phyloP scores from a whole-genome alignment of 2,888 invertebrate genomes.

The Charanyca ferruginea region DNA sequence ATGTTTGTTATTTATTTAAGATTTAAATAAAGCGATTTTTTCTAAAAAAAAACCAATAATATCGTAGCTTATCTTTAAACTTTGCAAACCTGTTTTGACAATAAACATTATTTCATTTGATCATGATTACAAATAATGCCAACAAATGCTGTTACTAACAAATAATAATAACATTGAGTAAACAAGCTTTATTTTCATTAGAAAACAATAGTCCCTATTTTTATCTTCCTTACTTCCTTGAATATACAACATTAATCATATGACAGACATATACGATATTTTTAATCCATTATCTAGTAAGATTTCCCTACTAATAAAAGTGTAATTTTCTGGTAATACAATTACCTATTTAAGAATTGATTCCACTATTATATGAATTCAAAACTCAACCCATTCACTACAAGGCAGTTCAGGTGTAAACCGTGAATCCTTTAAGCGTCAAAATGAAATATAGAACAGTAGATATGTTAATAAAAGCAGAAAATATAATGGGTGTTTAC shows the following conservation, averaged over 20 bases:
- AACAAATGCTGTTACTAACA: no score
- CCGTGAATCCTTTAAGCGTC: neutral
- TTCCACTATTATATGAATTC: neutral
- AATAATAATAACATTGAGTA: no score
- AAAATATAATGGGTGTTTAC: constrained; percentile 29
- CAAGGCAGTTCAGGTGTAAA: neutral
- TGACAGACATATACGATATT: neutral
- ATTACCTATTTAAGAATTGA: neutral
- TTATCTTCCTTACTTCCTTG: neutral
- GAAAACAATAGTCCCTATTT: neutral
- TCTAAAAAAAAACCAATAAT: no score
- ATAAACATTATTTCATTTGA: no score
- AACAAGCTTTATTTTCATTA: neutral
- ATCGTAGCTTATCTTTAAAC: no score
- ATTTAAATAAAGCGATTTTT: no score
- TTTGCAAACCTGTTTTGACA: no score
- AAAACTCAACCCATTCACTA: neutral
- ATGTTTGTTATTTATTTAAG: no score
- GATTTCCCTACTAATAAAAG: neutral
- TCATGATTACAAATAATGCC: no score
- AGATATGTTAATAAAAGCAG: constrained; percentile 7
- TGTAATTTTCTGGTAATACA: neutral
- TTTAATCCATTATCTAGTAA: neutral
- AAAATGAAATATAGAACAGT: neutral
- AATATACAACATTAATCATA: constrained; percentile 7